phyloP scores from a whole-genome alignment of 2,113 vertebrate species.

The Junco hyemalis region DNA sequence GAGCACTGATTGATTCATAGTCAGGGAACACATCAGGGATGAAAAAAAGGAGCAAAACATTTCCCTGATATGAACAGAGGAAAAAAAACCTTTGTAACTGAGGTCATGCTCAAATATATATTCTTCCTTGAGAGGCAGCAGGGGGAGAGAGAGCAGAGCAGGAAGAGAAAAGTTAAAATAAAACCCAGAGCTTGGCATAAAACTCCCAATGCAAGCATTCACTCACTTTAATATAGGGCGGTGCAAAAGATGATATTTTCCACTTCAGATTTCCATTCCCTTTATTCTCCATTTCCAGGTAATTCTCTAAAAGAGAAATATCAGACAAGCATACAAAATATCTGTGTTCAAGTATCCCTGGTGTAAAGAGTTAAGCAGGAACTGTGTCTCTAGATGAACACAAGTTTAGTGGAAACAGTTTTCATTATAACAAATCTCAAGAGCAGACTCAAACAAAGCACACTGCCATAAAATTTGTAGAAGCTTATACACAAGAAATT shows the following conservation, averaged over 20 bases:
- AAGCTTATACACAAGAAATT: background rate
- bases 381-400: background rate
- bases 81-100: background rate
- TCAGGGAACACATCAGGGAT: background rate
- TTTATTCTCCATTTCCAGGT: constrained; percentile 86
- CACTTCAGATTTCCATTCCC: constrained; percentile 83
- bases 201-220: background rate
- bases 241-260: constrained; percentile 90
- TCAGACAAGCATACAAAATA: background rate
- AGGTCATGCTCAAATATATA: background rate
- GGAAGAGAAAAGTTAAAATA: background rate
- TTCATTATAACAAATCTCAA: background rate
- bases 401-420: background rate
- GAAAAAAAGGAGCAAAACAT: background rate
- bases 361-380: background rate
- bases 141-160: background rate
- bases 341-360: background rate
- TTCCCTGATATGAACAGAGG: background rate
- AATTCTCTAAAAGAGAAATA: constrained; percentile 70
- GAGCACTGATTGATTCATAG: background rate
- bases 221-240: constrained; percentile 92
- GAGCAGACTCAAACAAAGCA: background rate
- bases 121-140: background rate
- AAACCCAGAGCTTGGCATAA: background rate
- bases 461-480: background rate